Evolutionary conservation across 2,113 vertebrate genomes (phyloP), one percentile per base, ranked within the genome.

Genomic region (Cettia cetti): DNA sequence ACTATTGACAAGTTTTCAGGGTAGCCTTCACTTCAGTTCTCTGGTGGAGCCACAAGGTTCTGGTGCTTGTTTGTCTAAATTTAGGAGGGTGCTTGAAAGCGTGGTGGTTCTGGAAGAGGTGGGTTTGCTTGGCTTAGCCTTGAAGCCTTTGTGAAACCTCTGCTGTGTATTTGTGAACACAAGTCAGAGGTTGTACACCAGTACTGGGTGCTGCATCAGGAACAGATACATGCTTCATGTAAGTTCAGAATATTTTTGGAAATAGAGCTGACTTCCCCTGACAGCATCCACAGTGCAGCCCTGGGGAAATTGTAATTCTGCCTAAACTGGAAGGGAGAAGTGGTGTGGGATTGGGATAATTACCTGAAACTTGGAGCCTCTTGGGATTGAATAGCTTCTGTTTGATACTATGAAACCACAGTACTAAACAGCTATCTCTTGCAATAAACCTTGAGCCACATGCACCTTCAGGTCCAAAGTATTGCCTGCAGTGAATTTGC

Each of bases 81-180:
- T 5, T 5, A 12, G 21, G 16, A 26, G 28, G 2, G 22, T 68
- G 35, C 16, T 42, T 50, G 17, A 3, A 50, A 27, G 22, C 19
- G 6, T 27, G 28, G 33, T 27, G 22, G 14, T 1, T 35, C 63
- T 56, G 35, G 35, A 33, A 49, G 71, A 83, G 40, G 21, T 35
- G 47, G 16, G 4, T 57, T 66, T 71, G 37, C 66, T 59, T 76
- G 47, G 39, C 27, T 71, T 10, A 24, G 35, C 15, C 54, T 33
- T 42, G 37, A 57, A 57, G 81, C 37, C 31, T 44, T 44, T 69
- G 16, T 57, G 71, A 57, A 65, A 18, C 13, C 7, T 45, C 31
- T 1, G 0, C 49, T 61, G n/a, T 8, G 0, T 44, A 7, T 22
- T 66, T 70, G 35, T 27, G 30, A 44, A 13, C 1, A 0, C 13